Conservation (phyloP, 2,888 invertebrate species). For the Petrolisthes manimaculis region DNA sequence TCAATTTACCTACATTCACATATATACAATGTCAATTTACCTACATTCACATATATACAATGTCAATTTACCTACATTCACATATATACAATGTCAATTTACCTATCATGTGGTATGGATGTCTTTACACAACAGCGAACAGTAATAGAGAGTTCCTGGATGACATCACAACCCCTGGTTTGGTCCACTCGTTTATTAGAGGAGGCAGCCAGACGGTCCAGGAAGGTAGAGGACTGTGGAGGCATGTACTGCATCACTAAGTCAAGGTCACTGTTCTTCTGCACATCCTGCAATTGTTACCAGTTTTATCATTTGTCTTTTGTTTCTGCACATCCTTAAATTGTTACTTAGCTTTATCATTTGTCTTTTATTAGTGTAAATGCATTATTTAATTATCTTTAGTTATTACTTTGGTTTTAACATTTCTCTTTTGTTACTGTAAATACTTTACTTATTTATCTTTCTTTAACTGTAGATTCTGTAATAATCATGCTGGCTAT, state of each 20-base stretch:
- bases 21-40: conserved; percentile 67
- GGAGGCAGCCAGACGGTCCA: conserved; percentile 68
- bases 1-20: conserved; percentile 71
- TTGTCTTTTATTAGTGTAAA: too few relatives aligned
- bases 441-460: too few relatives aligned
- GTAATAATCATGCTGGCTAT: too few relatives aligned
- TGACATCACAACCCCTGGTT: conserved; percentile 85
- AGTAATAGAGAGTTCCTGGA: conserved; percentile 91
- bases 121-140: conserved; percentile 83
- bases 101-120: conserved; percentile 78
- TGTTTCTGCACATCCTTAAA: conserved; percentile 37
- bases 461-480: too few relatives aligned
- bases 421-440: too few relatives aligned
- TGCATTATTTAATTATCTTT: too few relatives aligned
- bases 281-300: conserved; percentile 32
- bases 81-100: conserved; percentile 46
- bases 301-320: too few relatives aligned
- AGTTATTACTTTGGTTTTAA: too few relatives aligned
- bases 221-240: conserved; percentile 60
- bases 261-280: conserved; percentile 55
- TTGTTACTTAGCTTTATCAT: too few relatives aligned
- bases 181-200: conserved; percentile 69
- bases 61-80: conserved; percentile 69
- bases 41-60: conserved; percentile 69
- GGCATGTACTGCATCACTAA: conserved; percentile 61